Conservation (phyloP, 2,113 vertebrate genomes). For the Cheilinus undulatus region DNA sequence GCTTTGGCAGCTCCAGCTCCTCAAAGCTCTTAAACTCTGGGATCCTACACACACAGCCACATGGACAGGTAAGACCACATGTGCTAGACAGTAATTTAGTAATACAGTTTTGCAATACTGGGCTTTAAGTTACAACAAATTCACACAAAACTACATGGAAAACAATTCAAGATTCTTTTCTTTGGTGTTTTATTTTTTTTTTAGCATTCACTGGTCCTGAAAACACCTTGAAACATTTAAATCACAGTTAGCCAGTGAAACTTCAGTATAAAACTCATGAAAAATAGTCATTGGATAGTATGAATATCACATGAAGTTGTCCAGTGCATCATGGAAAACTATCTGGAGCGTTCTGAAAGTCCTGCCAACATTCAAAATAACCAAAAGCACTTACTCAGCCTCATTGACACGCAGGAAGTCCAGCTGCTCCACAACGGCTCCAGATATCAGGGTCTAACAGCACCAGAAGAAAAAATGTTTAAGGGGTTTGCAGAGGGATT, state of each 20-base stretch:
- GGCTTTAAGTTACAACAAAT: neutral
- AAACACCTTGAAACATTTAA: neutral
- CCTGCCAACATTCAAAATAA: neutral
- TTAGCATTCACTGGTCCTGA: neutral
- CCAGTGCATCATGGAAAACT: neutral
- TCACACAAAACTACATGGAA: neutral
- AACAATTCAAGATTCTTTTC: neutral
- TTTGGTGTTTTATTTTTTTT: neutral
- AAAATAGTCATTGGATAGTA: neutral
- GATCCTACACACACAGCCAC: conserved; percentile 77
- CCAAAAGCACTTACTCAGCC: conserved; percentile 85
- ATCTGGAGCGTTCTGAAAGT: neutral
- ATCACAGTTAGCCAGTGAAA: neutral
- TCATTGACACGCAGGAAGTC: conserved; percentile 96
- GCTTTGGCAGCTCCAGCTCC: conserved; percentile 94
- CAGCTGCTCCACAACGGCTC: conserved; percentile 95
- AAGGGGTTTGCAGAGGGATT: neutral
- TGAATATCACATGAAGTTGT: neutral
- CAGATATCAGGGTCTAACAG: conserved; percentile 94
- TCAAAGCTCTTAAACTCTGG: conserved; percentile 96
- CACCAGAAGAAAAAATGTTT: neutral
- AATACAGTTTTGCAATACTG: neutral
- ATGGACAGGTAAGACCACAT: too few relatives aligned
- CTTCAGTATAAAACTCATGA: neutral
- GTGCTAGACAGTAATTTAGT: neutral